Evolutionary conservation across 2,888 invertebrate genomes (phyloP), one percentile per base, ranked within the genome.

Genomic region (Lottia scabra): DNA sequence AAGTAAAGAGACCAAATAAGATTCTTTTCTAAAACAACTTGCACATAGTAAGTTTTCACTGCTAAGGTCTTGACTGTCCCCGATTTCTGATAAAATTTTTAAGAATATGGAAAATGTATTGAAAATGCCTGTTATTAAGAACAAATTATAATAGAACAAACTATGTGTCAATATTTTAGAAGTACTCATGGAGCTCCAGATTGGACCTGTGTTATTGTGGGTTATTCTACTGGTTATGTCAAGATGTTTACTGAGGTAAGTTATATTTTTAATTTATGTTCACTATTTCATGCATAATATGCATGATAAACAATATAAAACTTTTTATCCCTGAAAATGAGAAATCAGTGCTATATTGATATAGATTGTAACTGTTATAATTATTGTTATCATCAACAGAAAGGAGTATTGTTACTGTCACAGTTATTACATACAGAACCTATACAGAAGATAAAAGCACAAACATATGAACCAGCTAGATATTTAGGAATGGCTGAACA

Each of bases 201-300:
- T 88, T 98, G 98, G 98, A 97, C 96, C 16, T 97, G 96, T 87
- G 92, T 98, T 75, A 93, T 94, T 75, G 92, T 96, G 72, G 98
- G 98, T 16, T 94, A 95, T 84, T 93, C 93, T 81, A 94, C 95
- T 80, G 98, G 98, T 23, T 93, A 92, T 90, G 92, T 98, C 15
- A 92, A 94, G 76, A 96, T 97, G 90, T 97, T 96, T 87, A 96
- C 96, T 1, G 97, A 98, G 85, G 89, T 88, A 78, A 44, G 77
- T 44, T 38, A n/a, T 63, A 62, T 27, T 8, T 16, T 44, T 13
- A 10, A 38, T 5, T 43, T 26, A 4, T 62, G 16, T 10, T 45
- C 2, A 13, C 30, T 62, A 38, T 27, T 13, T 10, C 27, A 15
- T 62, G 13, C 16, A 46, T 45, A 12, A 1, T n/a, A n/a, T 23